Conservation (phyloP, 2,888 invertebrate genomes). For the Agrenia bidenticulata region DNA sequence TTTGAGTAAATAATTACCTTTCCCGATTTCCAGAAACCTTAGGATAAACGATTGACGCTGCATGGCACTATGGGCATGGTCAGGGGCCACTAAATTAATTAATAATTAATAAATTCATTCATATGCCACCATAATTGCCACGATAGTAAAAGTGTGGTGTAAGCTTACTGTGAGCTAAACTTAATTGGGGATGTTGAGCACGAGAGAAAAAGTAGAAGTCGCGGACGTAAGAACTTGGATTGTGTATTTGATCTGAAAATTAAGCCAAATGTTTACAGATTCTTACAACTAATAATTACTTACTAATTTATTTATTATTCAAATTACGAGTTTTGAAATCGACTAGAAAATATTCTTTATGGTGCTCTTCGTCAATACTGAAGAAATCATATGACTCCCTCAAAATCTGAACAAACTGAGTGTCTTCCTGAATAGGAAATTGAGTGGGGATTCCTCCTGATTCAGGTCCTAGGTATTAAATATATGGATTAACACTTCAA, state of each 20-base stretch:
- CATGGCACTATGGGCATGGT: slow-evolving; percentile 84
- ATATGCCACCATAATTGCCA: too few species aligned
- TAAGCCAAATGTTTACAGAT: too few species aligned
- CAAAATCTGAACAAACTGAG: slow-evolving; percentile 91
- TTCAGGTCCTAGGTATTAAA: slow-evolving; percentile 66
- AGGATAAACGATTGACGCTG: slow-evolving; percentile 86
- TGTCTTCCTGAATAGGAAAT: slow-evolving; percentile 97
- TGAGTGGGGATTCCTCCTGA: slow-evolving; percentile 96
- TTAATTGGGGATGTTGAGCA: slow-evolving; percentile 95
- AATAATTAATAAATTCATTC: too few species aligned
- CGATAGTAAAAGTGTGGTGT: slow-evolving; percentile 66
- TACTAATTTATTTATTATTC: too few species aligned
- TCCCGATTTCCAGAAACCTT: slow-evolving; percentile 97
- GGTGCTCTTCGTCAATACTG: slow-evolving; percentile 85
- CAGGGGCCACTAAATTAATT: too few species aligned
- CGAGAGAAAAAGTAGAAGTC: slow-evolving; percentile 95
- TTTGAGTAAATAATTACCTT: slow-evolving; percentile 57
- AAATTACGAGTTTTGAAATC: slow-evolving; percentile 96
- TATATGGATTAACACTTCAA: too few species aligned
- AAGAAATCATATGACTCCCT: slow-evolving; percentile 95
- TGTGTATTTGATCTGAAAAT: slow-evolving; percentile 83
- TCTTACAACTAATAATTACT: too few species aligned
- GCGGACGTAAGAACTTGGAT: slow-evolving; percentile 89
- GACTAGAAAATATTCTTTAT: slow-evolving; percentile 89
- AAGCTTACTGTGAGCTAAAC: slow-evolving; percentile 89